Percentiles rank a stretch among this genome's conserved stretches.
Evolutionary conservation across 2,888 invertebrate species (phyloP).

Genomic region (Rapana venosa): DNA sequence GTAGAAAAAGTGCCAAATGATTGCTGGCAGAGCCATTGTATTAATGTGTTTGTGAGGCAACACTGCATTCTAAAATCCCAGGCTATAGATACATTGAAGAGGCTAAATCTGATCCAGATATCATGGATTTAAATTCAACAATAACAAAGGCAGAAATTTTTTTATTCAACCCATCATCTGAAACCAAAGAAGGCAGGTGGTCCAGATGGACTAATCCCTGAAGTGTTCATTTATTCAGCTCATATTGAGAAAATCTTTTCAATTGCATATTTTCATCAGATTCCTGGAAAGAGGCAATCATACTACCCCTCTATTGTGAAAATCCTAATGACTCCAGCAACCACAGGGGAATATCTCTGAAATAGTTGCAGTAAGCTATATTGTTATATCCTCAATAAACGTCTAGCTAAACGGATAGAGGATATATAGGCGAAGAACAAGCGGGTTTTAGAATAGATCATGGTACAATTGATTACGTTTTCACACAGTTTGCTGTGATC

Average conservation of each 20-base stretch:
- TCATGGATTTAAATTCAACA: not conserved
- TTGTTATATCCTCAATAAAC: not conserved
- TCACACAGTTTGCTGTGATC: not conserved
- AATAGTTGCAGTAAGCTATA: not conserved
- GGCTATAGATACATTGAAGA: not conserved
- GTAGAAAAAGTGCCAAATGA: not conserved
- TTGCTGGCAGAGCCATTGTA: not conserved
- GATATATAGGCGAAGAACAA: constrained; percentile 17
- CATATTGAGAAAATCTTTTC: not conserved
- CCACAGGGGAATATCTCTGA: not conserved
- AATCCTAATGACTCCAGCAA: not conserved
- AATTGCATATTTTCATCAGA: not conserved
- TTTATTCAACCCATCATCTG: not conserved
- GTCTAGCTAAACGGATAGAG: not conserved
- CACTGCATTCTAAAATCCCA: not conserved
- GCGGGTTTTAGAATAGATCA: constrained; percentile 22
- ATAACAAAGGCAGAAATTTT: not conserved
- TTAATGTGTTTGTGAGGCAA: not conserved
- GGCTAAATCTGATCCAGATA: not conserved
- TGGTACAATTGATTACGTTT: not conserved
- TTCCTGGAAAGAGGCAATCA: not conserved
- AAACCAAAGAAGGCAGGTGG: not conserved
- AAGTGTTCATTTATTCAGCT: not conserved
- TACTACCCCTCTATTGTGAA: not conserved
- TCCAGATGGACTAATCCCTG: constrained; percentile 5